Base-by-base conservation (phyloP, 2,888 invertebrate species). In the Tachystola acroxantha region DNA sequence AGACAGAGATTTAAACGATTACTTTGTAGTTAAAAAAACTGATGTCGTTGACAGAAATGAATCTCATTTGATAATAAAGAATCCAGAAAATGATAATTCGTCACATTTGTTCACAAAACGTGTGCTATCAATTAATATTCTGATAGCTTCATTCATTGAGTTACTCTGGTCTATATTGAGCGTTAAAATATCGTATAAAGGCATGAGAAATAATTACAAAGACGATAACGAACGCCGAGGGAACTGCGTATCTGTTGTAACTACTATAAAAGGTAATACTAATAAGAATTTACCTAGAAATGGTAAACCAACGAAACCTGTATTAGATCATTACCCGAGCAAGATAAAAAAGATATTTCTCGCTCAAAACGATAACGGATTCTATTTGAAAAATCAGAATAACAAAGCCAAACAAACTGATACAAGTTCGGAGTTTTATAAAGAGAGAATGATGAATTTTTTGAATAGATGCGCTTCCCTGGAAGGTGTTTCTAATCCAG, bases 91-190 rank as follows among this genome's bases (percentile, higher is more conserved):
- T 1, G 55, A 56, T 12, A 64, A 69, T 14, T 58, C 60, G 0
- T 64, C 74, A 0, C 71, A 64, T 42, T 44, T 73, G 33, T 82
- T 84, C 37, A 79, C 80, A 0, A 77, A 82, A 60, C 56, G 87
- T 10, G 85, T 90, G 1, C 43, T 91, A 20, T 88, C 88, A 7
- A 78, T 90, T 11, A 91, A 91, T 52, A 88, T 91, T 29, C 53
- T 91, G 24, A 88, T 91, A 11, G 88, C 90, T 0, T 87, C 90
- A 1, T 68, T 89, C 32, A 45, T 91, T 10, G 91, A 91, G 50
- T 45, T 89, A 0, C 61, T 89, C 0, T 92, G 91, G 91, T 91
- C 91, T 0, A 58, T 89, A 16, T 59, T 92, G 10, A 89, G 90
- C 31, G 68, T 88, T 0, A 89, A 87, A 59, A 87, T 91, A 13